A percentile compares a stretch with the other conserved stretches of the same genome.
Conservation (phyloP, 2,113 vertebrate genomes). For the Megalops atlanticus region DNA sequence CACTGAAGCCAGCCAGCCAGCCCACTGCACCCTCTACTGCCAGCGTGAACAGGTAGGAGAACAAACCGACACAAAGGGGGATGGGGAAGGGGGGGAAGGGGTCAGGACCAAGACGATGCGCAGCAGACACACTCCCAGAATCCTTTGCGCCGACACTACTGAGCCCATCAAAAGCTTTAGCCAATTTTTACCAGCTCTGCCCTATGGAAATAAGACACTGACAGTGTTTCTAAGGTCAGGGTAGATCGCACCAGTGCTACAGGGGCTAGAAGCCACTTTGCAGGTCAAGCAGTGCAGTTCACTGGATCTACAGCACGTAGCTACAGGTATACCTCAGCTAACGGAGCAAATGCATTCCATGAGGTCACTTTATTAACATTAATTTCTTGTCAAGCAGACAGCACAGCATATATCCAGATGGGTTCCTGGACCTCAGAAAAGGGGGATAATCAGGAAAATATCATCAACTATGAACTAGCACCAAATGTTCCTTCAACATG, state of each 20-base stretch:
- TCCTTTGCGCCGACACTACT: constrained; percentile 5
- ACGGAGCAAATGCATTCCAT: too few relatives aligned
- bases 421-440: too few relatives aligned
- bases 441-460: too few relatives aligned
- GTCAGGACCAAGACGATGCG: background rate
- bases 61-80: background rate
- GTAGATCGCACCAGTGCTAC: background rate
- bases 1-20: constrained; percentile 21
- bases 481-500: too few relatives aligned
- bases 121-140: constrained; percentile 1
- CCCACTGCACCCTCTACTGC: background rate
- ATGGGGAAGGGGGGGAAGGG: background rate
- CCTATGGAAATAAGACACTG: constrained; percentile 4
- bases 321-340: too few relatives aligned
- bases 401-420: too few relatives aligned
- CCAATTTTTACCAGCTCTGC: background rate
- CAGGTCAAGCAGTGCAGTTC: background rate
- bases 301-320: background rate
- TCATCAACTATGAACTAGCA: too few relatives aligned
- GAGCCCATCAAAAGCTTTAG: background rate
- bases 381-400: too few relatives aligned
- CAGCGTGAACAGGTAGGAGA: background rate
- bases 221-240: background rate
- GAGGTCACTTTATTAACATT: too few relatives aligned
- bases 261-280: background rate